A percentile compares a stretch with the other conserved stretches of the same genome.
Conservation (phyloP, 2,888 invertebrate species). For the Leucozona laternaria region DNA sequence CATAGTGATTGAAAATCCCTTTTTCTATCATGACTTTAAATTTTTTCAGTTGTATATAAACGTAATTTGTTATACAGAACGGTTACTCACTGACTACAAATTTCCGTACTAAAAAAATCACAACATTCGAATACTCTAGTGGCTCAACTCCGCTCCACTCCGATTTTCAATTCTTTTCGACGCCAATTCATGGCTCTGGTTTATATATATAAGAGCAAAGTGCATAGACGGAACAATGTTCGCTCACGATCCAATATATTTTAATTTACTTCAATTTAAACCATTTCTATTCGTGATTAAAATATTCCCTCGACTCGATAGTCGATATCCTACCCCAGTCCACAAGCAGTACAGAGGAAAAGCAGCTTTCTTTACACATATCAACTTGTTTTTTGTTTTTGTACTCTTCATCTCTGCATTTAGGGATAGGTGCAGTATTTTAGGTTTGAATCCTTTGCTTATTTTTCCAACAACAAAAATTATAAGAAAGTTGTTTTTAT, state of each 20-base stretch:
- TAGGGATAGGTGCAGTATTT: neutral
- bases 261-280: neutral
- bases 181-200: neutral
- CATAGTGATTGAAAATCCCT: neutral
- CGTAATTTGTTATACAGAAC: neutral
- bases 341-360: neutral
- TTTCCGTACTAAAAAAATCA: neutral
- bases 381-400: neutral
- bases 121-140: neutral
- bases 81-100: neutral
- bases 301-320: neutral
- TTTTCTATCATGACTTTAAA: neutral
- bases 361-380: neutral
- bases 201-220: neutral
- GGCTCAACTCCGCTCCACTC: neutral
- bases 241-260: neutral
- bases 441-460: neutral
- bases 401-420: neutral
- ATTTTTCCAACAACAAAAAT: neutral
- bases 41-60: neutral
- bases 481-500: neutral
- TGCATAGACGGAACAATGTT: neutral
- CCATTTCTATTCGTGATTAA: neutral
- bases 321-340: neutral
- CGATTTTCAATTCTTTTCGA: neutral